Conservation (phyloP, 2,113 vertebrate species). For the Mormyrus lacerda region DNA sequence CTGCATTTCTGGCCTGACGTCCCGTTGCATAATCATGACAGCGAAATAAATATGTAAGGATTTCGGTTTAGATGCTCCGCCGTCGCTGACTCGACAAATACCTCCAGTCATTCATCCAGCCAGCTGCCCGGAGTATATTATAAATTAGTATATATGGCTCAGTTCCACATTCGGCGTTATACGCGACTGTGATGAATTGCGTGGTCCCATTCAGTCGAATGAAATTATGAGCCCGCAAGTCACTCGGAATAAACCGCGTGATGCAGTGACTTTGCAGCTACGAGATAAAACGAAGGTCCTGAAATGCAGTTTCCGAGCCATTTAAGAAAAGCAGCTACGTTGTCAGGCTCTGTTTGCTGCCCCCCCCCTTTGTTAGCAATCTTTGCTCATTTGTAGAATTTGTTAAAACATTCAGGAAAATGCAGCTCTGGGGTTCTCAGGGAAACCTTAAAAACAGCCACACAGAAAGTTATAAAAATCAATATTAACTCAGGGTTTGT, state of each 20-base stretch:
- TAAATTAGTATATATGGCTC: slow-evolving; percentile 29
- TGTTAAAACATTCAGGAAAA: neutral
- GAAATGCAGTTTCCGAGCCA: neutral
- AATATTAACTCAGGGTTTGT: neutral
- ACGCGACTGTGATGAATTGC: slow-evolving; percentile 1
- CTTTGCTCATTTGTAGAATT: neutral
- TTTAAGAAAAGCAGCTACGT: neutral
- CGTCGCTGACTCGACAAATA: slow-evolving; percentile 49
- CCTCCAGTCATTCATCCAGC: slow-evolving; percentile 42
- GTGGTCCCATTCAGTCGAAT: slow-evolving; percentile 1
- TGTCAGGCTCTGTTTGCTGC: neutral
- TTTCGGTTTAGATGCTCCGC: neutral
- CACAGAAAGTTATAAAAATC: neutral
- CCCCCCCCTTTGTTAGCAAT: neutral
- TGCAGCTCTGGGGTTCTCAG: neutral
- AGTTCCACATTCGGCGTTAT: neutral
- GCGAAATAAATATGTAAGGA: slow-evolving; percentile 29
- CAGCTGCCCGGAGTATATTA: slow-evolving; percentile 42
- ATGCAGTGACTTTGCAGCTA: neutral
- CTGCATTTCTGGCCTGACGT: neutral
- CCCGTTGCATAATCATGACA: slow-evolving; percentile 5
- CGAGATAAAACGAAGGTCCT: neutral
- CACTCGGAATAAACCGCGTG: neutral
- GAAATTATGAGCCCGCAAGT: slow-evolving; percentile 11
- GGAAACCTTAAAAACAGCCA: neutral